Evolutionary conservation across 2,888 invertebrate species (phyloP).

Genomic region (Athalia circularis): DNA sequence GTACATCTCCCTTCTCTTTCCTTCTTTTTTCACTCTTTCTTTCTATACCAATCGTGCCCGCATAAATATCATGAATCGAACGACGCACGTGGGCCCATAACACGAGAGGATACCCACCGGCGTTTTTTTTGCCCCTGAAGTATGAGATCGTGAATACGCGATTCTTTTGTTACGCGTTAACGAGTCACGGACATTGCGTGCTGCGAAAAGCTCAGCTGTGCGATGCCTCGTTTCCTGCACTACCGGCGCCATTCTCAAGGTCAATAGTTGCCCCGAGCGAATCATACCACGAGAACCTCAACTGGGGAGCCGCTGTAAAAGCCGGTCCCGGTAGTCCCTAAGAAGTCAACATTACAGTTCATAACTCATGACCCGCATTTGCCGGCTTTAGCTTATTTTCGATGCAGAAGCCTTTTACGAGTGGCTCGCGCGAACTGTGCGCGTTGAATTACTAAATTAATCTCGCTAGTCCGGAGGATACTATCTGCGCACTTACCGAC

Average conservation of each 20-base stretch:
- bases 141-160: conserved; percentile 39
- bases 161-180: conserved; percentile 36
- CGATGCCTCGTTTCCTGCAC: conserved; percentile 20
- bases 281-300: background rate
- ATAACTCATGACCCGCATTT: conserved; percentile 12
- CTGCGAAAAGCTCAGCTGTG: conserved; percentile 30
- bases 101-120: background rate
- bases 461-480: background rate
- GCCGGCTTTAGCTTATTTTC: background rate
- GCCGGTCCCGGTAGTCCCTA: conserved; percentile 24
- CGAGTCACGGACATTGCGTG: conserved; percentile 36
- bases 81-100: conserved; percentile 32
- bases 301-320: background rate
- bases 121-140: conserved; percentile 1
- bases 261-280: conserved; percentile 21
- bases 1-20: background rate
- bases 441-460: conserved; percentile 12
- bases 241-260: conserved; percentile 1
- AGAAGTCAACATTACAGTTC: conserved; percentile 27
- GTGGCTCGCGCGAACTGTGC: conserved; percentile 17
- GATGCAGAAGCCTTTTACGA: background rate
- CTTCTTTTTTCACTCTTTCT: background rate
- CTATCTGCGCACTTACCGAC: background rate
- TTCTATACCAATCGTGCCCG: background rate
- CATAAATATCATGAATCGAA: conserved; percentile 40